Evolutionary conservation across 2,888 invertebrate species (phyloP).

Genomic region (Acrobasis suavella): DNA sequence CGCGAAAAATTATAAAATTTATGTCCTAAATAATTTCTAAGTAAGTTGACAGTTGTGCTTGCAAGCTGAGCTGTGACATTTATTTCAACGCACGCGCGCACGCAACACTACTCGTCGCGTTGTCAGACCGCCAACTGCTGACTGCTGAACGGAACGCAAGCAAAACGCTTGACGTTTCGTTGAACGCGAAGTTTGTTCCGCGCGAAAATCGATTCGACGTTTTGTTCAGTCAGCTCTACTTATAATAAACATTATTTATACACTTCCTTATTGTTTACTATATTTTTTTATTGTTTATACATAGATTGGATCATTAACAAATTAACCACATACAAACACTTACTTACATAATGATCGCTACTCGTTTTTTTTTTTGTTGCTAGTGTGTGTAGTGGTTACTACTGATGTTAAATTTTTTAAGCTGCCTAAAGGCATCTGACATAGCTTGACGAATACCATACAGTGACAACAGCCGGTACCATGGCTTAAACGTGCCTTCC

Average conservation of each 20-base stretch:
- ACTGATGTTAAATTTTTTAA: too few relatives aligned
- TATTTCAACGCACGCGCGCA: constrained; percentile 50
- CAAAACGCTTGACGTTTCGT: constrained; percentile 35
- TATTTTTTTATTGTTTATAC: background rate
- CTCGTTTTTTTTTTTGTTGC: too few relatives aligned
- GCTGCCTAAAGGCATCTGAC: too few relatives aligned
- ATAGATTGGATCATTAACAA: background rate
- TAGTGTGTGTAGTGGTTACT: too few relatives aligned
- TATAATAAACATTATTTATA: too few relatives aligned
- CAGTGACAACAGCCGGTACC: too few relatives aligned
- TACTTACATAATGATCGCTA: too few relatives aligned
- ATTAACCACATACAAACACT: background rate
- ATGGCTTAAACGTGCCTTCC: too few relatives aligned
- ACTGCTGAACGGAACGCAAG: constrained; percentile 35
- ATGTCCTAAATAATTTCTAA: constrained; percentile 2
- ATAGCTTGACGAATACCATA: too few relatives aligned
- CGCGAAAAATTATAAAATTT: background rate
- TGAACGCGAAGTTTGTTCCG: constrained; percentile 47
- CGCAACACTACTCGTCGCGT: constrained; percentile 51
- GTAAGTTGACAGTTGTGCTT: constrained; percentile 36
- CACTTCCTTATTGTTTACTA: background rate
- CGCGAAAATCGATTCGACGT: constrained; percentile 43
- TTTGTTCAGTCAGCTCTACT: too few relatives aligned
- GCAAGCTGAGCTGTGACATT: constrained; percentile 50
- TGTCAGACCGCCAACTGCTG: constrained; percentile 69